Base-by-base conservation (phyloP, 2,797 vertebrate genomes). In the Antrozous pallidus region DNA sequence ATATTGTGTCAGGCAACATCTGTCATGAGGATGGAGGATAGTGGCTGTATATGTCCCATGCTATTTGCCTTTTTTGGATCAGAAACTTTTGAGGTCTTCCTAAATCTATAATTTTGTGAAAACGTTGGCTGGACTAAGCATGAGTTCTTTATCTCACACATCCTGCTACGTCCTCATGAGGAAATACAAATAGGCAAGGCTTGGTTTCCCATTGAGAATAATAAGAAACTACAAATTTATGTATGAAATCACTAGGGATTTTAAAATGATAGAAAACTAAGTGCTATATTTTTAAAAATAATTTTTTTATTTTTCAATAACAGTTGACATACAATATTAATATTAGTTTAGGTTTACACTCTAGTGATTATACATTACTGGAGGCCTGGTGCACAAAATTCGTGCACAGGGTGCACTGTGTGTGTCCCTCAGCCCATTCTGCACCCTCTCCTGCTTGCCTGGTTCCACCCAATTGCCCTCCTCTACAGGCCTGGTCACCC, bases 111-210 rank as follows among this genome's bases (percentile, higher is more conserved):
- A 16, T 54, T 92, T 71, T 26, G 77, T n/a, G 79, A 87, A 94
- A 75, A 91, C 11, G 22, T 63, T 75, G 93, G 22, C 49, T 80
- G 49, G 10, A 95, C 49, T 58, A 91, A 89, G 73, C 51, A 89
- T 77, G 81, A 87, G 58, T 89, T 95, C 91, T 75, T 89, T 95
- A 91, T 93, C 90, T 93, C 75, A 95, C 33, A 93, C 31, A 93
- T 33, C 71, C 33, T 91, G 65, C 51, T 82, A 40, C 51, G 36
- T 2, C 45, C 80, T 91, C 79, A 54, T 77, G 75, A 87, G 54
- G 85, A 91, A 96, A 87, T 58, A 87, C 65, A 90, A 73, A 80
- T 71, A 88, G 86, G 40, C 69, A 71, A 93, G 38, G 8, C 84
- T 79, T 77, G 86, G 90, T 69, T 89, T 83, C 54, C 71, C 58